A percentile compares a stretch with the other conserved stretches of the same genome.
Evolutionary conservation across 2,113 vertebrate genomes (phyloP).

Genomic region (Paedocypris sp.): DNA sequence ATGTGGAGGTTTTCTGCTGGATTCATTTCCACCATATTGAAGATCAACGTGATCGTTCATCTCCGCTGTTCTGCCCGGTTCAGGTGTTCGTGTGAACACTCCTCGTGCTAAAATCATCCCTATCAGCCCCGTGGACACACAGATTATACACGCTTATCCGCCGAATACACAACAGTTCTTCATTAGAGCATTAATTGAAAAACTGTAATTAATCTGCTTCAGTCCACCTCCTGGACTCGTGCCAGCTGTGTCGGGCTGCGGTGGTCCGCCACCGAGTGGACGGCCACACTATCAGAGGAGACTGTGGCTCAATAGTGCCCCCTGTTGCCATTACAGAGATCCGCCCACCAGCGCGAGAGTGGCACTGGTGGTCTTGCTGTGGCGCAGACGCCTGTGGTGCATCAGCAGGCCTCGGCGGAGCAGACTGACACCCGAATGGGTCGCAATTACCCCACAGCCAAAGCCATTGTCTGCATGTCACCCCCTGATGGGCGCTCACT

Average conservation of each 20-base stretch:
- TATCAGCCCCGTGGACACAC: conserved; percentile 37
- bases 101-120: conserved; percentile 25
- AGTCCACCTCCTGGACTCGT: conserved; percentile 58
- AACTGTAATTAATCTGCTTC: conserved; percentile 71
- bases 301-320: conserved; percentile 63
- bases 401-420: not conserved
- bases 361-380: not conserved
- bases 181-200: conserved; percentile 73
- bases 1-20: too few species aligned
- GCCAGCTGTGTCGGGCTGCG: conserved; percentile 45
- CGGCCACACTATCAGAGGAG: not conserved
- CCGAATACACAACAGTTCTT: conserved; percentile 63
- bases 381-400: conserved; percentile 8
- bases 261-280: not conserved
- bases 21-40: too few species aligned
- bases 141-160: conserved; percentile 61
- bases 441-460: conserved; percentile 37
- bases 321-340: conserved; percentile 47
- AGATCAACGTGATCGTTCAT: not conserved
- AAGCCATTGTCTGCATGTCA: conserved; percentile 29
- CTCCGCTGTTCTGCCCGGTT: conserved; percentile 2
- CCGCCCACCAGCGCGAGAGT: not conserved
- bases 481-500: conserved; percentile 28
- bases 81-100: conserved; percentile 31
- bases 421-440: conserved; percentile 37